Evolutionary conservation across 2,113 vertebrate species (phyloP).

Genomic region (Pimephales promelas): DNA sequence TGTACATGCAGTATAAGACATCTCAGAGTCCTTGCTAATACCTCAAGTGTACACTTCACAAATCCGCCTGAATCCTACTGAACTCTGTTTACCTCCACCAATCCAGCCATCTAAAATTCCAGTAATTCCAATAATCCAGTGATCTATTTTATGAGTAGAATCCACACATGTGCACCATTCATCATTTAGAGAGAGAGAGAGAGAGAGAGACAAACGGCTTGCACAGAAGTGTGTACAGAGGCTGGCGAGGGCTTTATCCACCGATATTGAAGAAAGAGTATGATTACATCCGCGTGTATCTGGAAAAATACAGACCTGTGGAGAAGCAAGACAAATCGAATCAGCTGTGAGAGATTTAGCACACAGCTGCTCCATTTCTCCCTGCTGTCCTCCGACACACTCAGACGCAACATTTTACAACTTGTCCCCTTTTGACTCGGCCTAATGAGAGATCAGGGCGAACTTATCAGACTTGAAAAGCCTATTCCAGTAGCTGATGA

Average conservation of each 20-base stretch:
- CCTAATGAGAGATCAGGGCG: constrained; percentile 8
- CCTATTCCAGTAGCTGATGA: neutral
- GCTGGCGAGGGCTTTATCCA: constrained; percentile 66
- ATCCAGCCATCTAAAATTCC: constrained; percentile 23
- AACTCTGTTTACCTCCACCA: constrained; percentile 25
- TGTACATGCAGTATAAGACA: neutral
- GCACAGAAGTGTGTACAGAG: constrained; percentile 17
- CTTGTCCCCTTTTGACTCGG: constrained; percentile 27
- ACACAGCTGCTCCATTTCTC: constrained; percentile 67
- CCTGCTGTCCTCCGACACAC: constrained; percentile 8
- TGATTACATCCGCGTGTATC: constrained; percentile 71
- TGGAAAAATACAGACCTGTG: constrained; percentile 62
- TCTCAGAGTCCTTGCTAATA: constrained; percentile 13
- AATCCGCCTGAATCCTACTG: constrained; percentile 38
- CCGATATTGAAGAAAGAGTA: constrained; percentile 70
- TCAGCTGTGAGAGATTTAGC: constrained; percentile 75
- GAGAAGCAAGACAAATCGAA: constrained; percentile 75
- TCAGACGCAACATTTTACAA: constrained; percentile 24
- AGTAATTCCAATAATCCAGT: constrained; percentile 35
- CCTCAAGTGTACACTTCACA: neutral
- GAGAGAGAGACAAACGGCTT: constrained; percentile 7
- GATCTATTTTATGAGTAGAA: neutral
- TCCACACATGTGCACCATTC: constrained; percentile 32
- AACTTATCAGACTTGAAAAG: constrained; percentile 3
- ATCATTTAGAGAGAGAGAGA: constrained; percentile 6